A percentile compares a stretch with the other conserved stretches of the same genome.
Conservation (phyloP, 1,140 invertebrate genomes). For the Araneus ventricosus region DNA sequence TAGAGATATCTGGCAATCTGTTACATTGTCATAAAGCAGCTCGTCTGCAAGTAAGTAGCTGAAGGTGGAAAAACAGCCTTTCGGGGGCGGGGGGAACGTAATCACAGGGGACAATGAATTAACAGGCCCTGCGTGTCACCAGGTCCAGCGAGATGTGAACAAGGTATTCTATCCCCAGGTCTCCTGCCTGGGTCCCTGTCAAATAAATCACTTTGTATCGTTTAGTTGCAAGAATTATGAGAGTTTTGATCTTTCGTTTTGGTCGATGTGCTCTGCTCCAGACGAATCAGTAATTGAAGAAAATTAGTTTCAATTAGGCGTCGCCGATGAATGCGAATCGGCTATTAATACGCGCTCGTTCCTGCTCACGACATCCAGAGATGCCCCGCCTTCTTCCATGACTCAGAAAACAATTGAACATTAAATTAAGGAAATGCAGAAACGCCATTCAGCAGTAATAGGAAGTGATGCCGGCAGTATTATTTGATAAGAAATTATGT, state of each 20-base stretch:
- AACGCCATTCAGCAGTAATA: background rate
- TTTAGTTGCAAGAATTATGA: conserved; percentile 68
- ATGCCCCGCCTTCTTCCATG: conserved; percentile 35
- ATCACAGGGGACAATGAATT: conserved; percentile 44
- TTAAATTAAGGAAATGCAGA: conserved; percentile 42
- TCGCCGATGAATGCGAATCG: conserved; percentile 42
- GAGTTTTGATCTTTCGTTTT: conserved; percentile 61
- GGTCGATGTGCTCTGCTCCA: conserved; percentile 43
- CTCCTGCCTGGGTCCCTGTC: conserved; percentile 50
- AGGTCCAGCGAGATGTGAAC: conserved; percentile 56
- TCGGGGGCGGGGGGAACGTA: background rate
- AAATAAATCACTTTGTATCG: conserved; percentile 74
- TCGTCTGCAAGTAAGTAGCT: background rate
- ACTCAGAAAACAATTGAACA: conserved; percentile 48
- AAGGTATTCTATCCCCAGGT: conserved; percentile 21
- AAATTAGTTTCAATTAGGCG: conserved; percentile 73
- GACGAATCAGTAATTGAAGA: conserved; percentile 51
- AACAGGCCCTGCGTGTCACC: conserved; percentile 71
- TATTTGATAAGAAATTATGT: conserved; percentile 21
- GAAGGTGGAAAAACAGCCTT: background rate
- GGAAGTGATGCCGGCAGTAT: background rate
- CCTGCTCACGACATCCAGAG: background rate
- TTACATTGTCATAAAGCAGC: conserved; percentile 14
- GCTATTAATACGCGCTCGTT: conserved; percentile 8
- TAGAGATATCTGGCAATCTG: background rate